A percentile compares a stretch with the other conserved stretches of the same genome.
These are phyloP conservation scores for Xenopus petersii DNA, from an alignment of 2,797 vertebrate genomes.

Conservation along the genomic window DNA sequence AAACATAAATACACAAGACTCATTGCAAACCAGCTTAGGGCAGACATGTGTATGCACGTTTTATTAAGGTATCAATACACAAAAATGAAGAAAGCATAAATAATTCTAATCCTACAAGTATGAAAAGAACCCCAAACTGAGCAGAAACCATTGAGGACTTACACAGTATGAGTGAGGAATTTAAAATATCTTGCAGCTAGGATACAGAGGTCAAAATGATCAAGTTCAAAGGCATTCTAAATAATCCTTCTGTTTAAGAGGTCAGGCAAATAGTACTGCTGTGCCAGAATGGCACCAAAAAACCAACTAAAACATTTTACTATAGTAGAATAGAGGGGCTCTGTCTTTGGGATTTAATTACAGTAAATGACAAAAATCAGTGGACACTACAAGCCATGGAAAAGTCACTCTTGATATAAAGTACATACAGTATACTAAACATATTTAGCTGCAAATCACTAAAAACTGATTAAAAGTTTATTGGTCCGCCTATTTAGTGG, in stretches of 20 bases:
- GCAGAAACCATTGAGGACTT: too few species aligned
- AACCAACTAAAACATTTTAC: constrained; percentile 22
- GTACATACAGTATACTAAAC: neutral
- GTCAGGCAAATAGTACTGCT: constrained; percentile 19
- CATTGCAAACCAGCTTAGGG: too few species aligned
- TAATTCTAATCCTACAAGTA: too few species aligned
- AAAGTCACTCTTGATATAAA: neutral
- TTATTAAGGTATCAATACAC: too few species aligned
- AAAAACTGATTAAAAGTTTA: too few species aligned
- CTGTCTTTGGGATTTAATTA: constrained; percentile 4
- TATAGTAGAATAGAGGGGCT: constrained; percentile 11
- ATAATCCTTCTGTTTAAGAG: constrained; percentile 23
- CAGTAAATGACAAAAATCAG: neutral
- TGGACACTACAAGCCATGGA: neutral
- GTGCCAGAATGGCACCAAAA: constrained; percentile 15
- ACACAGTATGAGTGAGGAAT: constrained; percentile 18
- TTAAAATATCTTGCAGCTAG: constrained; percentile 20
- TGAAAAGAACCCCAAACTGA: too few species aligned
- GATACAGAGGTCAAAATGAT: constrained; percentile 18
- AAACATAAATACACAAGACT: too few species aligned
- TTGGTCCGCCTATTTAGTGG: too few species aligned
- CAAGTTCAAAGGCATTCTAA: constrained; percentile 34
- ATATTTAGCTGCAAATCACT: too few species aligned
- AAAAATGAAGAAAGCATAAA: too few species aligned
- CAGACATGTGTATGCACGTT: too few species aligned